phyloP scores from a whole-genome alignment of 2,113 vertebrate genomes.

The Platysteira castanea region DNA sequence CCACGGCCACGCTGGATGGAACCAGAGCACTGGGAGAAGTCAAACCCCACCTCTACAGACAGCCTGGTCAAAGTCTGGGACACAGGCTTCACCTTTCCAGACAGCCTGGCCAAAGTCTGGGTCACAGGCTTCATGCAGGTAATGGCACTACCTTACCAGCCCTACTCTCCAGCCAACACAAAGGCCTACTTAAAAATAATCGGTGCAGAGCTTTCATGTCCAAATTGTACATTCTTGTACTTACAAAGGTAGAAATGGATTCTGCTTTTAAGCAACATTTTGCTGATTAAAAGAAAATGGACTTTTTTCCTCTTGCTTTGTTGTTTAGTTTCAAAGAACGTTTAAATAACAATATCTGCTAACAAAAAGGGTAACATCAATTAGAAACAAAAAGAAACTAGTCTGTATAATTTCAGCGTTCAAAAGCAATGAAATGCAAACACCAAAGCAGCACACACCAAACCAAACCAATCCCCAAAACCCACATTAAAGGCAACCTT shows the following conservation, averaged over 20 bases:
- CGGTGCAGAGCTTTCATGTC: neutral
- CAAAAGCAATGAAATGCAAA: slow-evolving; percentile 25
- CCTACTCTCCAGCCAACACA: neutral
- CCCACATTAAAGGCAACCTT: slow-evolving; percentile 48
- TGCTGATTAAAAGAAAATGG: slow-evolving; percentile 1
- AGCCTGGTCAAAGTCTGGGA: neutral
- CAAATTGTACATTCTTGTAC: neutral
- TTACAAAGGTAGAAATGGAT: neutral
- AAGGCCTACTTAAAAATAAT: neutral
- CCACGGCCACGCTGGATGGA: neutral
- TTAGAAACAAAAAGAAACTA: slow-evolving; percentile 19
- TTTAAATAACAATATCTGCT: slow-evolving; percentile 51
- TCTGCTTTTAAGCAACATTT: neutral
- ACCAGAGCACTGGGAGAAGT: accelerated
- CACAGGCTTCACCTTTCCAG: neutral
- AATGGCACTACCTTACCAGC: neutral
- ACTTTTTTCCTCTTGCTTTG: neutral
- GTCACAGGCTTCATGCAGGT: accelerated
- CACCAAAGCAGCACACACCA: slow-evolving; percentile 21
- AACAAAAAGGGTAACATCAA: slow-evolving; percentile 29
- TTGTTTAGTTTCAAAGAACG: slow-evolving; percentile 33
- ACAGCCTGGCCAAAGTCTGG: neutral
- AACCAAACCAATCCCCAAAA: slow-evolving; percentile 35
- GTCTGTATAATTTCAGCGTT: slow-evolving; percentile 11
- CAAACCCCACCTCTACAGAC: accelerated